Evolutionary conservation across 2,888 invertebrate species (phyloP).

Genomic region (Eulithis testata): DNA sequence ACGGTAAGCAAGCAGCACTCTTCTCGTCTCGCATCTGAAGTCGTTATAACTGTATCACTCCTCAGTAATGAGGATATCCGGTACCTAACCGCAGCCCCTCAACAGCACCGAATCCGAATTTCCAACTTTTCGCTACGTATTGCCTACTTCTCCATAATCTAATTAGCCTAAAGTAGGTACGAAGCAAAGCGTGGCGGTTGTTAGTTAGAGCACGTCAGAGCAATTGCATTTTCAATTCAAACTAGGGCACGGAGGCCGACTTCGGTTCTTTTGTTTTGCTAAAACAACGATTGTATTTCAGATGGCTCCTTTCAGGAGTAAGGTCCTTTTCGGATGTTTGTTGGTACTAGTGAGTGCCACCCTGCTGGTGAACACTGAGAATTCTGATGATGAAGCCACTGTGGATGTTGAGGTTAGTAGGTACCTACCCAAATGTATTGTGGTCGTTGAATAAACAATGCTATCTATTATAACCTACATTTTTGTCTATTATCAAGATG

Average conservation of each 20-base stretch:
- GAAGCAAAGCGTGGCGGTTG: conserved; percentile 26
- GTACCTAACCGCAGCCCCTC: conserved; percentile 48
- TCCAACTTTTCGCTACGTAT: conserved; percentile 23
- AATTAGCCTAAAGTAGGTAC: conserved; percentile 50
- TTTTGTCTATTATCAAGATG: conserved; percentile 20
- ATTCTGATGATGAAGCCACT: conserved; percentile 65
- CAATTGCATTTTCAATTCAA: conserved; percentile 17
- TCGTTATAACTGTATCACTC: conserved; percentile 15
- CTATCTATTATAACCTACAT: conserved; percentile 40
- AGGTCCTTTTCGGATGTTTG: conserved; percentile 59
- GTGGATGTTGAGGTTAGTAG: conserved; percentile 80
- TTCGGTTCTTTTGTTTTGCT: background rate
- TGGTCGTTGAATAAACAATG: conserved; percentile 9
- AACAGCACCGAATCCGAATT: conserved; percentile 23
- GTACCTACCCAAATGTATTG: background rate
- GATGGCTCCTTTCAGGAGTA: conserved; percentile 71
- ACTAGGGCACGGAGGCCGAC: conserved; percentile 12
- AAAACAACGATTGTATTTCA: conserved; percentile 48
- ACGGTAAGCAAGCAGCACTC: conserved; percentile 16
- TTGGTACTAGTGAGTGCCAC: conserved; percentile 58
- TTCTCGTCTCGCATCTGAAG: background rate
- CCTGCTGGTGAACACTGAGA: conserved; percentile 54
- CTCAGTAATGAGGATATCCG: conserved; percentile 72
- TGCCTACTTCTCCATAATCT: conserved; percentile 51
- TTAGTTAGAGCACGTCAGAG: conserved; percentile 15